These are phyloP conservation scores for Drosophila repletoides DNA, from an alignment of 1,140 invertebrate species.

Conservation along the genomic window DNA sequence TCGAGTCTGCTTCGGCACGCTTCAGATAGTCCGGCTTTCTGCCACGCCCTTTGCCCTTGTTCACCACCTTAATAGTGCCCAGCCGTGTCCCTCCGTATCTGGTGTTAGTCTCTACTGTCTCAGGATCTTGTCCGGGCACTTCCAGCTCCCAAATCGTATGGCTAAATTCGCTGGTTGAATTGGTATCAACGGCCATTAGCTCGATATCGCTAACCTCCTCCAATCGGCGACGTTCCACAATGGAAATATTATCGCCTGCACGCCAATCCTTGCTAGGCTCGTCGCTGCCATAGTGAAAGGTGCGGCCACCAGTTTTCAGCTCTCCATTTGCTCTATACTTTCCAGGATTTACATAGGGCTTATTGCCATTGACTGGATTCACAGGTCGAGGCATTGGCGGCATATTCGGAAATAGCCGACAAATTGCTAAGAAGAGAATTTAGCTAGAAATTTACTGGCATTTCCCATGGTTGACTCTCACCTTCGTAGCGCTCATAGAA, in stretches of 20 bases:
- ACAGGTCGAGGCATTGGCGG: background rate
- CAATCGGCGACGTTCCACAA: slow-evolving; percentile 49
- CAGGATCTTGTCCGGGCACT: slow-evolving; percentile 7
- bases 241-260: slow-evolving; percentile 40
- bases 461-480: background rate
- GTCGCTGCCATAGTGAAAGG: slow-evolving; percentile 34
- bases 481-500: slow-evolving; percentile 46
- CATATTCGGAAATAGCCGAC: slow-evolving; percentile 18
- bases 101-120: background rate
- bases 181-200: slow-evolving; percentile 30
- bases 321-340: background rate
- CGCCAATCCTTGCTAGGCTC: slow-evolving; percentile 50
- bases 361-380: background rate
- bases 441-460: background rate
- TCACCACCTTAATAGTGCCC: slow-evolving; percentile 33
- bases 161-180: slow-evolving; percentile 29
- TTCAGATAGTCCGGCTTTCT: background rate
- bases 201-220: slow-evolving; percentile 36
- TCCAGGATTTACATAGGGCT: no score
- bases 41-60: slow-evolving; percentile 3
- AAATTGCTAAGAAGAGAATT: slow-evolving; percentile 3
- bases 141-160: slow-evolving; percentile 61
- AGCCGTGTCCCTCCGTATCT: background rate
- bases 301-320: background rate
- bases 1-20: background rate